phyloP scores from a whole-genome alignment of 2,797 vertebrate species.

The Cheirogaleus major region DNA sequence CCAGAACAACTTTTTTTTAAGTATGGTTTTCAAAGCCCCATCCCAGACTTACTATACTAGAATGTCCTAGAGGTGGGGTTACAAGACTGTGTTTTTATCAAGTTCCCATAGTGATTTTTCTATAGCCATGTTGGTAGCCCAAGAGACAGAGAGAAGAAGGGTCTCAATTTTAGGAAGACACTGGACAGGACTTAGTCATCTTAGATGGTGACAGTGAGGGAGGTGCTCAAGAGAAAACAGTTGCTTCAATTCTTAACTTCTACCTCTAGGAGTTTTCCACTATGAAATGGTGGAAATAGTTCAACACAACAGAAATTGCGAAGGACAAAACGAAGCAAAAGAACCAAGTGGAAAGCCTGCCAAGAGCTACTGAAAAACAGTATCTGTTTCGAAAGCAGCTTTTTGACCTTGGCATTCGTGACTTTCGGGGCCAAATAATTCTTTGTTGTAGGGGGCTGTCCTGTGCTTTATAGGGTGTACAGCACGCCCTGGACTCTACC shows the following conservation, averaged over 20 bases:
- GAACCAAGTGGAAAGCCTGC: not conserved
- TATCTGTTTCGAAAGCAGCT: too few relatives aligned
- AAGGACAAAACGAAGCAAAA: not conserved
- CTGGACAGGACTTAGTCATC: not conserved
- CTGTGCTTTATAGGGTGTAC: too few relatives aligned
- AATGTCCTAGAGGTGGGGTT: not conserved
- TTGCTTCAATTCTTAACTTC: not conserved
- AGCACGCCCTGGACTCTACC: too few relatives aligned
- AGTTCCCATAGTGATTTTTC: not conserved
- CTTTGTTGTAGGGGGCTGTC: too few relatives aligned
- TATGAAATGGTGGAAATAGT: not conserved
- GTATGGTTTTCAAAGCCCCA: not conserved
- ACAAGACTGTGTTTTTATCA: not conserved
- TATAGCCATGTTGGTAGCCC: accelerated
- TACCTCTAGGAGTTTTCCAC: not conserved
- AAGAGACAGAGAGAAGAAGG: not conserved
- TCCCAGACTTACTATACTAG: not conserved
- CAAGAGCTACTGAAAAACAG: not conserved
- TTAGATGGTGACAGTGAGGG: not conserved
- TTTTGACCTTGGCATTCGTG: too few relatives aligned
- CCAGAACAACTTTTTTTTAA: not conserved
- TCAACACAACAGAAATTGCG: not conserved
- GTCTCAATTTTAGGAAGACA: not conserved
- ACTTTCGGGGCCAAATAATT: too few relatives aligned
- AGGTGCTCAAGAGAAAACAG: not conserved